A percentile compares a stretch with the other conserved stretches of the same genome.
Evolutionary conservation across 2,888 invertebrate species (phyloP).

Genomic region (Hypsopygia costalis): DNA sequence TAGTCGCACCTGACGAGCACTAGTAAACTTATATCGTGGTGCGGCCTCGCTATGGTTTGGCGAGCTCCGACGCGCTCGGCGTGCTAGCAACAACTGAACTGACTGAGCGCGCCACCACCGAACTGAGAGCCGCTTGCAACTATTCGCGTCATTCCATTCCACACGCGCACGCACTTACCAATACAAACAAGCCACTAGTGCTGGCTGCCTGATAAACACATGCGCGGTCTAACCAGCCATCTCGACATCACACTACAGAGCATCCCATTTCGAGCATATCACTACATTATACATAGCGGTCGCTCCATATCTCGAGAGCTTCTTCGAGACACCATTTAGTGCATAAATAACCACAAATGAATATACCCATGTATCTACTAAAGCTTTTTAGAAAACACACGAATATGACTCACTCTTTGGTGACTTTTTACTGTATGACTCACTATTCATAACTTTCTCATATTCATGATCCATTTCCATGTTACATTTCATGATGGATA

Average conservation of each 20-base stretch:
- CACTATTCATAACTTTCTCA: not conserved
- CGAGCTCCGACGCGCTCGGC: conserved; percentile 66
- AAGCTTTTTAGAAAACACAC: not conserved
- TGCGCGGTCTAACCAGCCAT: conserved; percentile 37
- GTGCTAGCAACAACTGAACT: conserved; percentile 65
- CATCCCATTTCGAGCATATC: conserved; percentile 28
- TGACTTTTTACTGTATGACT: conserved; percentile 2
- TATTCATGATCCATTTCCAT: not conserved
- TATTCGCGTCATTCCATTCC: conserved; percentile 72
- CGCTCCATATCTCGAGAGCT: conserved; percentile 17
- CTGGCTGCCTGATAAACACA: conserved; percentile 50
- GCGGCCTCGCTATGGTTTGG: conserved; percentile 56
- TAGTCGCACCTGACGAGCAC: conserved; percentile 43
- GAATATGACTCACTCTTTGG: conserved; percentile 1
- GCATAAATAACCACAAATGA: conserved; percentile 2
- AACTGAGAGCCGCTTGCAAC: conserved; percentile 50
- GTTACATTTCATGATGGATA: not conserved
- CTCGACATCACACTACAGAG: conserved; percentile 28
- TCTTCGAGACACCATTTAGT: conserved; percentile 12
- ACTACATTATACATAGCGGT: conserved; percentile 22
- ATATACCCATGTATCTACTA: not conserved
- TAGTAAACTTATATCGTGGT: conserved; percentile 32
- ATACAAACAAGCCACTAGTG: conserved; percentile 59
- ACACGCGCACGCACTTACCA: conserved; percentile 70
- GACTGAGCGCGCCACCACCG: conserved; percentile 44